Evolutionary conservation across 2,888 invertebrate species (phyloP).

Genomic region (Arrhopalites spinosus): DNA sequence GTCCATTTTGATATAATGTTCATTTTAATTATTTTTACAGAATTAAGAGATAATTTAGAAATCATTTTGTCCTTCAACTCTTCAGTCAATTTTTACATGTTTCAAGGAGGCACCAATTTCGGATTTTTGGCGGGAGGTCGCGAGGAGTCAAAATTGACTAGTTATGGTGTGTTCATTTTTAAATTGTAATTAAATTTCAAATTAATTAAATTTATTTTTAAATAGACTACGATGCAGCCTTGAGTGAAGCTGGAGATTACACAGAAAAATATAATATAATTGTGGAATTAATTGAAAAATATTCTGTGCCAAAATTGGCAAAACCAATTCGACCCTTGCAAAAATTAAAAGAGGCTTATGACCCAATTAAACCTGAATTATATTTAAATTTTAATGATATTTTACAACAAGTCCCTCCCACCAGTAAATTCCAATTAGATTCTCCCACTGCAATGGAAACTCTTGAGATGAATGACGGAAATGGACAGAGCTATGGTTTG

Average conservation of each 20-base stretch:
- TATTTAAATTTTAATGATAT: conserved; percentile 56
- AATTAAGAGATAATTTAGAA: conserved; percentile 5
- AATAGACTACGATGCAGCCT: conserved; percentile 64
- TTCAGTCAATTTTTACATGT: conserved; percentile 88
- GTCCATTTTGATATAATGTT: too few relatives aligned
- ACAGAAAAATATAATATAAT: conserved; percentile 61
- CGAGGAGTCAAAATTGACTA: conserved; percentile 59
- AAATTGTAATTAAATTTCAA: conserved; percentile 56
- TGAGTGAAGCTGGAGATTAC: conserved; percentile 64
- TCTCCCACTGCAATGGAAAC: conserved; percentile 55
- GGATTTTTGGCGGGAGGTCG: conserved; percentile 65
- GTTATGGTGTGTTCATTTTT: conserved; percentile 60
- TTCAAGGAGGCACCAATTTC: conserved; percentile 67
- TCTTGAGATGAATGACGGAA: conserved; percentile 54
- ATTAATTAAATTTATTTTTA: not conserved
- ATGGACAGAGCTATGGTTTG: conserved; percentile 66
- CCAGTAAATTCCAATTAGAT: conserved; percentile 37
- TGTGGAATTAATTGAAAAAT: conserved; percentile 52
- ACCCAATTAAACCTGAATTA: conserved; percentile 51
- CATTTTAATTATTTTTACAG: conserved; percentile 10
- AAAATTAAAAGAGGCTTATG: conserved; percentile 58
- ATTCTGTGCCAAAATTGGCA: conserved; percentile 48
- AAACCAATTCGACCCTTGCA: conserved; percentile 58
- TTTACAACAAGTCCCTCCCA: conserved; percentile 50
- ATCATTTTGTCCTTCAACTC: conserved; percentile 60